Percentiles rank a stretch among this genome's conserved stretches.
These are phyloP conservation scores for Selene dorsalis DNA, from an alignment of 2,797 vertebrate genomes.

Conservation along the genomic window DNA sequence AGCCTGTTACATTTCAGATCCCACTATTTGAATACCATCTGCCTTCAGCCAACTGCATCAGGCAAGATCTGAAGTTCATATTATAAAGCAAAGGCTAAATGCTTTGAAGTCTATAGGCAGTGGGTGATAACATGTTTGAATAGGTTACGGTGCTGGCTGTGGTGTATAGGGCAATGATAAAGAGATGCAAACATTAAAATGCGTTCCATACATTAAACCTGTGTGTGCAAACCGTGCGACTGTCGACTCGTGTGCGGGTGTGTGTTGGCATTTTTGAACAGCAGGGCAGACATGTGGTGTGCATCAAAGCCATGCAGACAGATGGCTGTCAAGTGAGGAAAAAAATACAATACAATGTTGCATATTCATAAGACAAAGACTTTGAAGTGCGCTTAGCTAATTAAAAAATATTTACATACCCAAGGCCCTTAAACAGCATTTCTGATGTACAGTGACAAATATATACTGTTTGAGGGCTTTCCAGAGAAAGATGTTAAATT, in stretches of 20 bases:
- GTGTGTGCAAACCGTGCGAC: slow-evolving; percentile 27
- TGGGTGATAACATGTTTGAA: slow-evolving; percentile 11
- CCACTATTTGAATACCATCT: slow-evolving; percentile 29
- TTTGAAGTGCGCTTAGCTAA: slow-evolving; percentile 84
- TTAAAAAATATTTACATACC: slow-evolving; percentile 80
- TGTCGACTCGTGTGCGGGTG: slow-evolving; percentile 6
- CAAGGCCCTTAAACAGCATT: slow-evolving; percentile 61
- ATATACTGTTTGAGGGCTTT: slow-evolving; percentile 49
- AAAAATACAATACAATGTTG: slow-evolving; percentile 65
- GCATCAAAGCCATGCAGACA: slow-evolving; percentile 78
- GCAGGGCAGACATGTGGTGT: slow-evolving; percentile 78
- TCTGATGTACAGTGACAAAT: slow-evolving; percentile 66
- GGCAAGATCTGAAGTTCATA: not conserved
- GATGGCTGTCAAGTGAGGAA: slow-evolving; percentile 72
- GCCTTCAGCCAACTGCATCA: slow-evolving; percentile 8
- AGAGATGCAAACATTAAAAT: slow-evolving; percentile 39
- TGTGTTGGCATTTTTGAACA: slow-evolving; percentile 67
- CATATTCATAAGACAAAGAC: slow-evolving; percentile 82
- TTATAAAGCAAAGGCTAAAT: slow-evolving; percentile 31
- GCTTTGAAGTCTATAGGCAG: slow-evolving; percentile 38
- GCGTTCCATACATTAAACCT: slow-evolving; percentile 55
- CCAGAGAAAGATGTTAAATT: slow-evolving; percentile 32
- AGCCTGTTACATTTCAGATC: slow-evolving; percentile 6
- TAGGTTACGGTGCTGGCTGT: slow-evolving; percentile 5
- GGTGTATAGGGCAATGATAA: slow-evolving; percentile 34